Conservation (phyloP, 2,888 invertebrate species). For the Andrena fulva region DNA sequence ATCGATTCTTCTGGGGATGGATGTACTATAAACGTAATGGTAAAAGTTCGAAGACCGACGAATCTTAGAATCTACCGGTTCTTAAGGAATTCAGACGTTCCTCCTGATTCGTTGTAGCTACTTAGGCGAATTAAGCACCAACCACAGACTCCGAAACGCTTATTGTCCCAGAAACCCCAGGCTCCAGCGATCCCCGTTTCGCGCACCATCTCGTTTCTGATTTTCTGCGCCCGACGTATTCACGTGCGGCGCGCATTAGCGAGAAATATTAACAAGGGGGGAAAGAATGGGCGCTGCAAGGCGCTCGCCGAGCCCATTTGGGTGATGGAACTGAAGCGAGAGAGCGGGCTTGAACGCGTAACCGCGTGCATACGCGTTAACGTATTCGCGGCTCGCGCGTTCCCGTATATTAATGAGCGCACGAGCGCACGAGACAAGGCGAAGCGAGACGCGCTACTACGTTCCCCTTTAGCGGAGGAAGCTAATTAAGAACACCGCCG, state of each 20-base stretch:
- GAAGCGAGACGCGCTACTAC: conserved; percentile 64
- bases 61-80: too few relatives aligned
- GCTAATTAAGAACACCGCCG: conserved; percentile 71
- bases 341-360: conserved; percentile 5
- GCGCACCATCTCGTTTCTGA: background rate
- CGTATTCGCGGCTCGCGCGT: conserved; percentile 59
- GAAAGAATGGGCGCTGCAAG: background rate
- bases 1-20: background rate
- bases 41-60: too few relatives aligned
- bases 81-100: too few relatives aligned
- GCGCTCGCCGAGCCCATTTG: conserved; percentile 17
- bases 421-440: conserved; percentile 47
- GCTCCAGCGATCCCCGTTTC: background rate
- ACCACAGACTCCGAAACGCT: too few relatives aligned
- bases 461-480: conserved; percentile 65
- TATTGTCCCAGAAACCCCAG: background rate
- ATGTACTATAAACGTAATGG: too few relatives aligned
- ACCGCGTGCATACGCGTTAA: conserved; percentile 40
- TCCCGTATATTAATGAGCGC: conserved; percentile 71
- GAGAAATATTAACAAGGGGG: conserved; percentile 1
- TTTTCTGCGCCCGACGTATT: background rate
- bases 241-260: background rate
- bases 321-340: conserved; percentile 2
- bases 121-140: too few relatives aligned
- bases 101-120: too few relatives aligned